A percentile compares a stretch with the other conserved stretches of the same genome.
These are phyloP conservation scores for Petrocephalus sullivani DNA, from an alignment of 2,797 vertebrate species.

Conservation along the genomic window DNA sequence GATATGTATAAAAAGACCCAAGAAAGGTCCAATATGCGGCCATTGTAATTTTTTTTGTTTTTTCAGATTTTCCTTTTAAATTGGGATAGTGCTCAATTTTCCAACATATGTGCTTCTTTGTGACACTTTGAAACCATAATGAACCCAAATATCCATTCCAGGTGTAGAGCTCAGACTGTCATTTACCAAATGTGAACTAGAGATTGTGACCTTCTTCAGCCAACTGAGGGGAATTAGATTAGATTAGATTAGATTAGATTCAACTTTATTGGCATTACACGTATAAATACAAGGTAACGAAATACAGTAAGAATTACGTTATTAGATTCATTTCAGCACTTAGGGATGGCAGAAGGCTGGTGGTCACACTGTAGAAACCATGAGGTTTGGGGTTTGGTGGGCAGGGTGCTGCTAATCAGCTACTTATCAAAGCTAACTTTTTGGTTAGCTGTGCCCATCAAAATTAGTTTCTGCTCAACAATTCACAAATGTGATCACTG, in stretches of 20 bases:
- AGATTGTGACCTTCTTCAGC: not conserved
- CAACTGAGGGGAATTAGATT: not conserved
- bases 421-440: not conserved
- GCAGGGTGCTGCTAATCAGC: not conserved
- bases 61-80: not conserved
- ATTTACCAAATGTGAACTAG: not conserved
- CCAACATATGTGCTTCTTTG: not conserved
- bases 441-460: not conserved
- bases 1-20: not conserved
- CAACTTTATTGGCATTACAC: too few relatives aligned
- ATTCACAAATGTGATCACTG: slow-evolving; percentile 30
- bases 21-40: not conserved
- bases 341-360: not conserved
- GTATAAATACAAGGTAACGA: too few relatives aligned
- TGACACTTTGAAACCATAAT: not conserved
- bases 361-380: not conserved
- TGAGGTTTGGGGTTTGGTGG: not conserved
- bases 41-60: not conserved
- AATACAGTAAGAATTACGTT: too few relatives aligned
- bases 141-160: not conserved
- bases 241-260: too few relatives aligned
- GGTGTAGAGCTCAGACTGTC: not conserved
- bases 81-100: not conserved
- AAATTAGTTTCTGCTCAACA: slow-evolving; percentile 27
- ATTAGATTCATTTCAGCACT: not conserved